phyloP scores from a whole-genome alignment of 2,113 vertebrate genomes.

The Hemibagrus wyckioides region DNA sequence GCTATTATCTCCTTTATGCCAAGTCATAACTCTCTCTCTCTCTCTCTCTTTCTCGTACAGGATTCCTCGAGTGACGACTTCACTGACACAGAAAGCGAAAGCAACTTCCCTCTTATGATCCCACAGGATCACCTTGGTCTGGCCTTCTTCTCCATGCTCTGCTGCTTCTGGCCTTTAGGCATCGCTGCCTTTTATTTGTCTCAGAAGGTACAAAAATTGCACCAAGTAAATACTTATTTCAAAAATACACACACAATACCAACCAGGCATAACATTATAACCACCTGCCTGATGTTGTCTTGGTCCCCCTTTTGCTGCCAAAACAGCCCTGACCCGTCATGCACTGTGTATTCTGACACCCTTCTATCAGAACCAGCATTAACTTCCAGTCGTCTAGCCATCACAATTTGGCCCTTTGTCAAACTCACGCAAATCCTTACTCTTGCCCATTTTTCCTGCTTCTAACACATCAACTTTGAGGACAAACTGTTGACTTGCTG shows the following conservation, averaged over 20 bases:
- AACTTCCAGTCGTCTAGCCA: too few relatives aligned
- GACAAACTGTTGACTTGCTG: too few relatives aligned
- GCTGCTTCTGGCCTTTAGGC: slow-evolving; percentile 90
- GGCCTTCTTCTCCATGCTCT: slow-evolving; percentile 90
- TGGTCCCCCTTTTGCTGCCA: too few relatives aligned
- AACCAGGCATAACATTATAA: too few relatives aligned
- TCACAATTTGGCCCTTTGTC: too few relatives aligned
- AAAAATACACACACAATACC: not conserved
- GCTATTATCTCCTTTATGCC: not conserved
- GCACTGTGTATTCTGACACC: too few relatives aligned
- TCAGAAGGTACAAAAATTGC: slow-evolving; percentile 76
- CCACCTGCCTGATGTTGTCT: too few relatives aligned
- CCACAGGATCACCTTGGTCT: slow-evolving; percentile 86
- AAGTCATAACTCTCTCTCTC: not conserved
- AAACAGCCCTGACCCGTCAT: too few relatives aligned
- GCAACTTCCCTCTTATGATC: slow-evolving; percentile 79
- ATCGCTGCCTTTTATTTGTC: slow-evolving; percentile 89
- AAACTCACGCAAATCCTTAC: too few relatives aligned
- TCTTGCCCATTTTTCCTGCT: too few relatives aligned
- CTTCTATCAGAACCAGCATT: too few relatives aligned
- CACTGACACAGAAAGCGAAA: slow-evolving; percentile 80
- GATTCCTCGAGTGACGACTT: slow-evolving; percentile 81
- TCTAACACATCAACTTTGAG: too few relatives aligned
- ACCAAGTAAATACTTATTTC: not conserved
- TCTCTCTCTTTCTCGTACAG: slow-evolving; percentile 57